A percentile compares a stretch with the other conserved stretches of the same genome.
phyloP scores from a whole-genome alignment of 1,140 invertebrate genomes.

The Cotesia chilonis region DNA sequence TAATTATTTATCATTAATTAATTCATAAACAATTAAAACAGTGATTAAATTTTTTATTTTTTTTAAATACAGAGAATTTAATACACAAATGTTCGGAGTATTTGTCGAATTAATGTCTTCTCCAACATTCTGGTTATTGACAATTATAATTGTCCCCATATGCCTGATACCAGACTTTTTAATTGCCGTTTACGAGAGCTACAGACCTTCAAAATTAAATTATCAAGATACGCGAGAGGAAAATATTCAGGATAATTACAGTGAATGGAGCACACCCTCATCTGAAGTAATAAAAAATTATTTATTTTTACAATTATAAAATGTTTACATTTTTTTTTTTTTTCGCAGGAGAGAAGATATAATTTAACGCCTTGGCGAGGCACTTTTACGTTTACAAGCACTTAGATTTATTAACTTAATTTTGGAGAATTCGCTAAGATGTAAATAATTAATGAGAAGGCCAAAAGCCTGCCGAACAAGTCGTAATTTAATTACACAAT shows the following conservation, averaged over 20 bases:
- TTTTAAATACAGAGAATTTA: slow-evolving; percentile 62
- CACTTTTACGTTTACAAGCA: slow-evolving; percentile 32
- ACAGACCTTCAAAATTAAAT: slow-evolving; percentile 41
- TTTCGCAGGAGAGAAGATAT: not conserved
- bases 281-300: slow-evolving; percentile 14
- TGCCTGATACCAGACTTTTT: slow-evolving; percentile 72
- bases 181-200: slow-evolving; percentile 49
- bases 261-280: slow-evolving; percentile 25
- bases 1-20: not conserved
- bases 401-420: not conserved
- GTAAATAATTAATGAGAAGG: too few relatives aligned
- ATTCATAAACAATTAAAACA: too few relatives aligned
- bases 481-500: too few relatives aligned
- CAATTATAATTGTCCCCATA: slow-evolving; percentile 66
- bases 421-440: too few relatives aligned
- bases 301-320: not conserved
- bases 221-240: slow-evolving; percentile 33
- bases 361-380: slow-evolving; percentile 40
- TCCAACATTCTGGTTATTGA: slow-evolving; percentile 70
- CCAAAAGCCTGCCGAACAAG: too few relatives aligned
- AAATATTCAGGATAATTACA: slow-evolving; percentile 22
- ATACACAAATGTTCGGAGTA: slow-evolving; percentile 71
- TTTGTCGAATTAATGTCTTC: slow-evolving; percentile 70
- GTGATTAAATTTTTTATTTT: too few relatives aligned
- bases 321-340: slow-evolving; percentile 1